phyloP scores from a whole-genome alignment of 2,113 vertebrate species.

The Sander vitreus region DNA sequence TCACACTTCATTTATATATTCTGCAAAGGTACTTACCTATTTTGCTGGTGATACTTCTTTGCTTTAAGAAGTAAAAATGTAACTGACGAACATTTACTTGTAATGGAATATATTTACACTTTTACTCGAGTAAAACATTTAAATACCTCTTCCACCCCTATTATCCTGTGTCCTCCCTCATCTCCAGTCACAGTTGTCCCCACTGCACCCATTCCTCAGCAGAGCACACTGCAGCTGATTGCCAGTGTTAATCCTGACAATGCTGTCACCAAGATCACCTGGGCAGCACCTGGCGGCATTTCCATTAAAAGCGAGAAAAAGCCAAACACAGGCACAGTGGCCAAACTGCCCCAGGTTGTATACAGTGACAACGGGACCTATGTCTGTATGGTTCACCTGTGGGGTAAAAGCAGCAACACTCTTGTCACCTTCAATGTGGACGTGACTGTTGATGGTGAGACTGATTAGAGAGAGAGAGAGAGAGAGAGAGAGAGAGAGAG shows the following conservation, averaged over 20 bases:
- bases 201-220: conserved; percentile 35
- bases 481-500: neutral
- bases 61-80: neutral
- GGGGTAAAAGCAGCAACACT: conserved; percentile 36
- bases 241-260: conserved; percentile 63
- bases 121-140: neutral
- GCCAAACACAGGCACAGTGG: conserved; percentile 26
- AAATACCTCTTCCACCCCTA: neutral
- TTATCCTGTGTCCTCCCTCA: conserved; percentile 14
- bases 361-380: conserved; percentile 68
- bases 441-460: conserved; percentile 75
- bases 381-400: conserved; percentile 66
- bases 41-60: no score
- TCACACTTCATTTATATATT: neutral
- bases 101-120: neutral
- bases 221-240: conserved; percentile 74
- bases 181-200: conserved; percentile 69
- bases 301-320: conserved; percentile 59
- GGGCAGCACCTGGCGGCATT: conserved; percentile 65
- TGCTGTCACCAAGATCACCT: conserved; percentile 62
- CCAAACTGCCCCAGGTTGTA: conserved; percentile 77
- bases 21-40: no score
- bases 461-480: neutral
- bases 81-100: neutral
- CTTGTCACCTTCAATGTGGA: conserved; percentile 64